Percentiles rank a stretch among this genome's conserved stretches.
Conservation (phyloP, 2,113 vertebrate genomes). For the Mus spicilegus region DNA sequence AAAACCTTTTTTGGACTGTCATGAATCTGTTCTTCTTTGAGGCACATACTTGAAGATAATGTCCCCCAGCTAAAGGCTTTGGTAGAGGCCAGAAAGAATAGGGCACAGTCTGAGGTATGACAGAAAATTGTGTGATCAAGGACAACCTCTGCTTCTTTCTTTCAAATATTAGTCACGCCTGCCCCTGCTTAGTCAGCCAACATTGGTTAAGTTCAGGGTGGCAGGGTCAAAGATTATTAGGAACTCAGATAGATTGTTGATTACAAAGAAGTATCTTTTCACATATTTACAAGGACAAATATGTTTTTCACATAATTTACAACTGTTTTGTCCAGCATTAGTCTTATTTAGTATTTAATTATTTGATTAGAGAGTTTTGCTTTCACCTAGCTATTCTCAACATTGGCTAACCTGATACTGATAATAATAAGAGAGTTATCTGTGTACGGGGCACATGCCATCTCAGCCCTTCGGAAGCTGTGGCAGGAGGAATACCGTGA, state of each 20-base stretch:
- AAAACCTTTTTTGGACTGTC: not conserved
- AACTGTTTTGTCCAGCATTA: not conserved
- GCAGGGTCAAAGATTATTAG: not conserved
- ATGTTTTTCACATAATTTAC: not conserved
- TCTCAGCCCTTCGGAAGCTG: not conserved
- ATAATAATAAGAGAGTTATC: not conserved
- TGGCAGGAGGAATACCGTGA: not conserved
- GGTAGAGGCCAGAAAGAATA: not conserved
- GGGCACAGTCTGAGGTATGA: not conserved
- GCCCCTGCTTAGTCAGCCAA: not conserved
- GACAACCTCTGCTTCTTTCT: not conserved
- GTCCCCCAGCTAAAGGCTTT: not conserved
- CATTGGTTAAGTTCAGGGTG: not conserved
- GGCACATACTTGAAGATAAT: not conserved
- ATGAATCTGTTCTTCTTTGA: not conserved
- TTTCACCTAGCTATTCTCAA: not conserved
- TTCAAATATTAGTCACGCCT: not conserved
- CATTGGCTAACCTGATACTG: not conserved
- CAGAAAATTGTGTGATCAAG: not conserved
- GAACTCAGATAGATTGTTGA: not conserved
- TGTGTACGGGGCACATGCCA: not conserved
- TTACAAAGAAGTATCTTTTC: not conserved
- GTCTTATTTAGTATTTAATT: not conserved
- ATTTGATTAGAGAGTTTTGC: constrained; percentile 45
- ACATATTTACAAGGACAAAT: not conserved